Evolutionary conservation across 2,888 invertebrate genomes (phyloP).

Genomic region (Gnatocerus cornutus): DNA sequence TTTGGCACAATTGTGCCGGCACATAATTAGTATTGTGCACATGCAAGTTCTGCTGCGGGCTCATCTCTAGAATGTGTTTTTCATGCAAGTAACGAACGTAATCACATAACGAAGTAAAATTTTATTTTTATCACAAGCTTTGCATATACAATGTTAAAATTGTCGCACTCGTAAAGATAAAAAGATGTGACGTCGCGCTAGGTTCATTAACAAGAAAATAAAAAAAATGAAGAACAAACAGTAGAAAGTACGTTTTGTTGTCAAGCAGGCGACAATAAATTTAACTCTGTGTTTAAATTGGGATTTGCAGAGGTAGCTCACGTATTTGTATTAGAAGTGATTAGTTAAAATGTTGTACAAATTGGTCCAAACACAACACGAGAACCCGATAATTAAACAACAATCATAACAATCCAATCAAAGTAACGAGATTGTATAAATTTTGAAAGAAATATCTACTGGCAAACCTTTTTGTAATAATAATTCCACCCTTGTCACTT

Average conservation of each 20-base stretch:
- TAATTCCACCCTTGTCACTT: slow-evolving; percentile 50
- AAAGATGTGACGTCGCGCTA: slow-evolving; percentile 5
- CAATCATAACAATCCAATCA: slow-evolving; percentile 28
- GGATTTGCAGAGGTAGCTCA: slow-evolving; percentile 28
- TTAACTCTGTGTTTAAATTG: slow-evolving; percentile 30
- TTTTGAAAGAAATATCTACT: slow-evolving; percentile 43
- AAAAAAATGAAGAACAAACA: slow-evolving; percentile 29
- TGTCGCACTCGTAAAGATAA: slow-evolving; percentile 6
- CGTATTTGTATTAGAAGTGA: slow-evolving; percentile 36
- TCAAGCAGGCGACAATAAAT: slow-evolving; percentile 33
- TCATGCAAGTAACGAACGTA: slow-evolving; percentile 13
- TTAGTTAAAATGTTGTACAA: slow-evolving; percentile 29
- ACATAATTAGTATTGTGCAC: slow-evolving; percentile 32
- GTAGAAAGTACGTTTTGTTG: slow-evolving; percentile 32
- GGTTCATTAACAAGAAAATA: background rate
- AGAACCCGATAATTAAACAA: slow-evolving; percentile 29
- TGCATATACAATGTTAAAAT: background rate
- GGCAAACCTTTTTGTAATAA: slow-evolving; percentile 48
- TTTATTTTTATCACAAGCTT: slow-evolving; percentile 5
- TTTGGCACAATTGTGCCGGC: slow-evolving; percentile 10
- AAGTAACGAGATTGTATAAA: slow-evolving; percentile 42
- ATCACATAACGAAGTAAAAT: background rate
- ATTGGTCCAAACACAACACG: slow-evolving; percentile 13
- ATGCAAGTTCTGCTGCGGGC: slow-evolving; percentile 16
- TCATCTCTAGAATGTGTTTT: slow-evolving; percentile 11